Conservation (phyloP, 1,140 invertebrate species). For the Leucophenga varia region DNA sequence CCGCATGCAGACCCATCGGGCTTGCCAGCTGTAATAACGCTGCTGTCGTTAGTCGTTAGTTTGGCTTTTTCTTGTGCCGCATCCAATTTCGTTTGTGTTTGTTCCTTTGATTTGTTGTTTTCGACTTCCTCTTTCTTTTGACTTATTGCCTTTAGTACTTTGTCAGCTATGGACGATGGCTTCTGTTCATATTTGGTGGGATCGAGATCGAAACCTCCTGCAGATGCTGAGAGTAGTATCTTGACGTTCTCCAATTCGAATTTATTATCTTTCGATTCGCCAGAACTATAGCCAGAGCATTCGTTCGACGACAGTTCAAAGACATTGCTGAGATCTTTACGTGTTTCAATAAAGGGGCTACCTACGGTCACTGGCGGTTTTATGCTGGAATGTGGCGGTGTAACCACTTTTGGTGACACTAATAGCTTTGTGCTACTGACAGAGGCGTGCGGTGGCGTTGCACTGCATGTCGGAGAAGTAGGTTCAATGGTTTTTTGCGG, state of each 20-base stretch:
- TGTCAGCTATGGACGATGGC: slow-evolving; percentile 63
- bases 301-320: slow-evolving; percentile 46
- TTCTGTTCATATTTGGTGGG: slow-evolving; percentile 49
- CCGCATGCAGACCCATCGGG: not conserved
- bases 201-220: slow-evolving; percentile 40
- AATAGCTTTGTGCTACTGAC: slow-evolving; percentile 9
- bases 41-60: not conserved
- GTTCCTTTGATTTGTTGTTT: slow-evolving; percentile 32
- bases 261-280: slow-evolving; percentile 56
- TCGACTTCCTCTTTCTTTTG: slow-evolving; percentile 57
- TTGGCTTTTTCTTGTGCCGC: not conserved
- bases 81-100: slow-evolving; percentile 4
- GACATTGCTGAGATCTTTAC: slow-evolving; percentile 33
- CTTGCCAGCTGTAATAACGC: not conserved
- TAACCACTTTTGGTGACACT: slow-evolving; percentile 6
- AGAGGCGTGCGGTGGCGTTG: not conserved
- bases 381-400: slow-evolving; percentile 5
- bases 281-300: slow-evolving; percentile 51
- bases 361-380: slow-evolving; percentile 28
- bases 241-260: slow-evolving; percentile 60
- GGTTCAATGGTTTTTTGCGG: not conserved
- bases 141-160: slow-evolving; percentile 61
- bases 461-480: not conserved
- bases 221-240: slow-evolving; percentile 38
- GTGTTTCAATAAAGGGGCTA: slow-evolving; percentile 59